phyloP scores from a whole-genome alignment of 2,797 vertebrate species.

The Poecilia velifera region DNA sequence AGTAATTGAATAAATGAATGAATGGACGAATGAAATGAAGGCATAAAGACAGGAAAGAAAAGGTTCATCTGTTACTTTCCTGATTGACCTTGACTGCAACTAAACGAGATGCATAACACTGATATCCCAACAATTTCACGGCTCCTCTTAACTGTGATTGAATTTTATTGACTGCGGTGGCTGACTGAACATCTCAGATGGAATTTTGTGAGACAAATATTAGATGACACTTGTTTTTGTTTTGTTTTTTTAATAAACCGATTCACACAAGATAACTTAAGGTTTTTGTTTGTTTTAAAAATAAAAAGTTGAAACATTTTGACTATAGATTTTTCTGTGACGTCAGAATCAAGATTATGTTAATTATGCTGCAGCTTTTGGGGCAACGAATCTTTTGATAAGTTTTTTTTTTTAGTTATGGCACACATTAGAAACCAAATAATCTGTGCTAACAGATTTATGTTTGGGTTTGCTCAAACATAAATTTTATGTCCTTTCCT shows the following conservation, averaged over 20 bases:
- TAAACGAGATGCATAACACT: constrained; percentile 37
- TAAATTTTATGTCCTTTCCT: neutral
- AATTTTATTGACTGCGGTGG: constrained; percentile 17
- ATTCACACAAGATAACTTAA: neutral
- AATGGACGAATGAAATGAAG: neutral
- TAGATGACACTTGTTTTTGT: neutral
- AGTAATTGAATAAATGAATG: neutral
- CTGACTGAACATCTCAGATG: neutral
- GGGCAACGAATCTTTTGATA: neutral
- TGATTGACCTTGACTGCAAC: constrained; percentile 10
- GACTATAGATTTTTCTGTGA: neutral
- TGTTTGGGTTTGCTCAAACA: neutral
- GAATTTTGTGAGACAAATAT: neutral
- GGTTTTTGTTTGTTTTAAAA: neutral
- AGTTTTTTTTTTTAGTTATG: neutral
- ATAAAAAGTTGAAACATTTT: neutral
- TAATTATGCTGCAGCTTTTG: neutral
- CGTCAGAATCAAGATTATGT: neutral
- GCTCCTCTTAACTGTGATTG: constrained; percentile 25
- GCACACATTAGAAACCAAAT: neutral
- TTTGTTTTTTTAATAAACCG: neutral
- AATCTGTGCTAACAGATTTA: too few relatives aligned
- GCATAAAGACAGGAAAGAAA: neutral
- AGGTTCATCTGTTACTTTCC: neutral
- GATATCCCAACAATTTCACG: constrained; percentile 41